Evolutionary conservation across 2,888 invertebrate genomes (phyloP).

Genomic region (Gastrophysa polygoni): DNA sequence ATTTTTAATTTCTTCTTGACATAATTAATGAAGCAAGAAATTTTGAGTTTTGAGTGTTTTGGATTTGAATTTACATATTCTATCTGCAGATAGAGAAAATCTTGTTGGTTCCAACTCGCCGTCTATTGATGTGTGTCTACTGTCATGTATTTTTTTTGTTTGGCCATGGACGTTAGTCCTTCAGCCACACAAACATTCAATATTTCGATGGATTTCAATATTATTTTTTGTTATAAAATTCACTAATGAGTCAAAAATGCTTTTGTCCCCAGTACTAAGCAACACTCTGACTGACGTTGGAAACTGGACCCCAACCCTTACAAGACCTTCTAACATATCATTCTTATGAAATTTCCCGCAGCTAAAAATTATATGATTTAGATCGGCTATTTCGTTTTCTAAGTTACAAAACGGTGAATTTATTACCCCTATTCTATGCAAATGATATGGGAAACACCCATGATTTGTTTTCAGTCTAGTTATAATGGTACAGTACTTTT

Average conservation of each 20-base stretch:
- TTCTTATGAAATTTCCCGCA: not conserved
- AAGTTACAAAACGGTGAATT: not conserved
- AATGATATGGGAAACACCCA: not conserved
- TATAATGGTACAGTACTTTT: not conserved
- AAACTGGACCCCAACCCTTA: too few species aligned
- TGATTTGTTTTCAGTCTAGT: not conserved
- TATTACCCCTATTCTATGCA: not conserved
- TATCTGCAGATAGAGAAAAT: too few species aligned
- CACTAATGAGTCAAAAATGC: not conserved
- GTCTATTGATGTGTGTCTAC: too few species aligned
- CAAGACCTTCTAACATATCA: not conserved
- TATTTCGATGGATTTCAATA: not conserved
- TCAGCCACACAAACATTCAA: not conserved
- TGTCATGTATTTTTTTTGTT: too few species aligned
- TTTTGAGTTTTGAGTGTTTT: too few species aligned
- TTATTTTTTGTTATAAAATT: not conserved
- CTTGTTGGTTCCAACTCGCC: too few species aligned
- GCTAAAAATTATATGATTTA: slow-evolving; percentile 3
- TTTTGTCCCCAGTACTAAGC: not conserved
- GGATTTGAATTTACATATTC: too few species aligned
- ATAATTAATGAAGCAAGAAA: too few species aligned
- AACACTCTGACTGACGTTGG: not conserved
- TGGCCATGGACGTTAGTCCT: too few species aligned
- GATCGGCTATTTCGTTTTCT: not conserved
- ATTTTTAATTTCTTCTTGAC: too few species aligned